Percentiles rank a stretch among this genome's conserved stretches.
phyloP scores from a whole-genome alignment of 2,797 vertebrate genomes.

The Pteronotus mesoamericanus region DNA sequence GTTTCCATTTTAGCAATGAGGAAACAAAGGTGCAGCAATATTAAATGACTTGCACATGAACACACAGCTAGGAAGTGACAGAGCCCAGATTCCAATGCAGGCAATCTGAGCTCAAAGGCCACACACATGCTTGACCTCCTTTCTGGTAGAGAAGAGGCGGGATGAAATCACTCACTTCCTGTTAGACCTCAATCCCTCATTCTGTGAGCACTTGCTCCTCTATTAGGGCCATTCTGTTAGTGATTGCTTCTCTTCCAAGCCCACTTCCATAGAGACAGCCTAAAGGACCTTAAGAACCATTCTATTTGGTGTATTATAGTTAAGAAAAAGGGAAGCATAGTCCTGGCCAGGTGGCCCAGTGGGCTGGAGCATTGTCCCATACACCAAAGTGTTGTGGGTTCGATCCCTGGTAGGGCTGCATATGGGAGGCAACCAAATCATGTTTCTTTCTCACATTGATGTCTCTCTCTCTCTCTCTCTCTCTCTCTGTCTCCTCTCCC shows the following conservation, averaged over 20 bases:
- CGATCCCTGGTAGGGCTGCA: neutral
- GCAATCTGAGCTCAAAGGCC: neutral
- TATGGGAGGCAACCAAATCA: too few relatives aligned
- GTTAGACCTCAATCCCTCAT: neutral
- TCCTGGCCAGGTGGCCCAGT: too few relatives aligned
- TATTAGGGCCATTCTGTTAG: neutral
- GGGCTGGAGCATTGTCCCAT: too few relatives aligned
- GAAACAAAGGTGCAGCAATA: neutral
- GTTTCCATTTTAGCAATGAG: neutral
- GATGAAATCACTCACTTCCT: neutral
- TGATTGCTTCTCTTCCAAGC: neutral
- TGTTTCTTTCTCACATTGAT: too few relatives aligned
- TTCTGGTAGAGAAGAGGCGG: neutral
- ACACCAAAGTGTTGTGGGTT: neutral
- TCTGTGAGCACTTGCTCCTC: neutral
- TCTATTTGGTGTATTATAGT: neutral
- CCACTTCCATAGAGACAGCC: neutral
- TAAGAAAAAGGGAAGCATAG: neutral
- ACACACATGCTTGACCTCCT: neutral
- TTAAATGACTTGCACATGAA: neutral
- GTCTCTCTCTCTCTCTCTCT: too few relatives aligned
- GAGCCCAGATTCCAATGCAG: neutral
- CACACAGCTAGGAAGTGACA: neutral
- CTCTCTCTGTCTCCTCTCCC: too few relatives aligned
- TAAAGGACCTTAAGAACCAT: neutral